Evolutionary conservation across 2,888 invertebrate species (phyloP).

Genomic region (Ophion ellenae): DNA sequence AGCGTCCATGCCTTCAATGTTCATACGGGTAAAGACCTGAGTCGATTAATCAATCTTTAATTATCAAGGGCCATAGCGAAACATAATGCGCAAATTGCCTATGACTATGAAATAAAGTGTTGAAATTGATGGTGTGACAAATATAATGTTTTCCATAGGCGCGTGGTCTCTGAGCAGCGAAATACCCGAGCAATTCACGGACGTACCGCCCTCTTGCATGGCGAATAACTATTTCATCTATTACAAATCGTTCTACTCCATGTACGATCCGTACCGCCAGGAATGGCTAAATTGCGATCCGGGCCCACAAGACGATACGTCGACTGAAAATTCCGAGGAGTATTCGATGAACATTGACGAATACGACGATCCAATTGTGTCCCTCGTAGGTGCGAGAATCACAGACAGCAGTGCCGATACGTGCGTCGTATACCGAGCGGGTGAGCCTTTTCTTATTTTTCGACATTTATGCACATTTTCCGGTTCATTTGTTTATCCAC

Average conservation of each 20-base stretch:
- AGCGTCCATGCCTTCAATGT: constrained; percentile 74
- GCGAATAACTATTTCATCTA: constrained; percentile 71
- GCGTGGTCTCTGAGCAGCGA: constrained; percentile 70
- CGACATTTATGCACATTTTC: neutral
- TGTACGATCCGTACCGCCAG: constrained; percentile 69
- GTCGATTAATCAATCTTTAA: neutral
- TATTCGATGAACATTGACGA: constrained; percentile 7
- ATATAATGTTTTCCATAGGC: constrained; percentile 58
- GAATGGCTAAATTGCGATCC: constrained; percentile 66
- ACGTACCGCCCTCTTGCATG: constrained; percentile 72
- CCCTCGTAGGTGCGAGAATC: constrained; percentile 50
- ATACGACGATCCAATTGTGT: constrained; percentile 31
- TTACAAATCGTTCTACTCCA: constrained; percentile 69
- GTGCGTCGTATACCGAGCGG: constrained; percentile 45
- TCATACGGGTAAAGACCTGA: constrained; percentile 69
- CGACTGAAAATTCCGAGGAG: neutral
- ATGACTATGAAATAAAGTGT: neutral
- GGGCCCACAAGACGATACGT: neutral
- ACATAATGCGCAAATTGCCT: too few species aligned
- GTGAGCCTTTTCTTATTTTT: constrained; percentile 16
- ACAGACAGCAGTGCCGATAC: constrained; percentile 29
- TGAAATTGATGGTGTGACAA: neutral
- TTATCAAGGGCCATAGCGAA: neutral
- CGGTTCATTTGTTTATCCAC: neutral
- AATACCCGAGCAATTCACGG: constrained; percentile 74